Conservation (phyloP, 2,888 invertebrate genomes). For the Alloplasta piceator region DNA sequence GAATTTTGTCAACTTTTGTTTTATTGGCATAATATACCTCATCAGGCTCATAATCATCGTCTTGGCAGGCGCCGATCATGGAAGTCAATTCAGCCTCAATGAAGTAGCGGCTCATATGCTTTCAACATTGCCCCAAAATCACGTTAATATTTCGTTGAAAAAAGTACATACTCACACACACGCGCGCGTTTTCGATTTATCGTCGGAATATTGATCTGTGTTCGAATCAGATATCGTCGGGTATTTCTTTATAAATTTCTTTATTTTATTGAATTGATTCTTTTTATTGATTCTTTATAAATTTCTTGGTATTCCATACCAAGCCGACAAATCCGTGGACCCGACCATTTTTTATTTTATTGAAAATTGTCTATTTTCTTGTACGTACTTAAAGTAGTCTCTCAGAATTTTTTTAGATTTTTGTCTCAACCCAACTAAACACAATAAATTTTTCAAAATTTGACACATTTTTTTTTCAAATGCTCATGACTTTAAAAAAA, state of each 20-base stretch:
- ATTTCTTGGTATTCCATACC: no score
- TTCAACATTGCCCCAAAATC: conserved; percentile 81
- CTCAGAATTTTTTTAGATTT: no score
- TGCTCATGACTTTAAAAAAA: no score
- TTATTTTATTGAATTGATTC: no score
- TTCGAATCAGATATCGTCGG: conserved; percentile 13
- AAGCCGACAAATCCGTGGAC: no score
- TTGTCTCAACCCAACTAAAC: no score
- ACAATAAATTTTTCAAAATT: no score
- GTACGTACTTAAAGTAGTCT: no score
- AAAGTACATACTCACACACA: conserved; percentile 14
- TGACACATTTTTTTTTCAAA: no score
- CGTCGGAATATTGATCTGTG: conserved; percentile 51
- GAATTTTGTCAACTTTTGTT: conserved; percentile 40
- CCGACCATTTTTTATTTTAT: no score
- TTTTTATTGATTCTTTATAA: no score
- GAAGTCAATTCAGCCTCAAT: conserved; percentile 92
- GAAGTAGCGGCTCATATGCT: conserved; percentile 92
- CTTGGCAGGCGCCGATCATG: conserved; percentile 88
- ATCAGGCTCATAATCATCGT: conserved; percentile 82
- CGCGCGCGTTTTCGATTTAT: conserved; percentile 32
- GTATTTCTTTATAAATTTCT: neutral
- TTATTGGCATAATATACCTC: conserved; percentile 76
- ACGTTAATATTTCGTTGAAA: conserved; percentile 68
- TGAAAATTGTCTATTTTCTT: no score